A percentile compares a stretch with the other conserved stretches of the same genome.
phyloP scores from a whole-genome alignment of 37 sponge, comb jelly and placozoan species.

The Ianthella basta region DNA sequence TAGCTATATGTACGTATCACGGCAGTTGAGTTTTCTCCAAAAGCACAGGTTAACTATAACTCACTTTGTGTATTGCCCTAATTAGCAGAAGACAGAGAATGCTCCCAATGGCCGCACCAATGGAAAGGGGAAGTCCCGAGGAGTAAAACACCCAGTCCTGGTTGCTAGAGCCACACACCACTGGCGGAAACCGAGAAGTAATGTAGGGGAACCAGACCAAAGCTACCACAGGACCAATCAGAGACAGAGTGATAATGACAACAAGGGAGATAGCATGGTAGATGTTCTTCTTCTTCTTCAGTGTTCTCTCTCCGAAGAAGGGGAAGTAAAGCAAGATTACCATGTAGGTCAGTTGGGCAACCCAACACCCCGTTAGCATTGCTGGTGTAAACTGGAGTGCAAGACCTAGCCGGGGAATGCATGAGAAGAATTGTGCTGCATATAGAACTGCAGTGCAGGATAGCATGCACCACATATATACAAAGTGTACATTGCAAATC shows the following conservation, averaged over 20 bases:
- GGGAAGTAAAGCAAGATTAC: too few species aligned
- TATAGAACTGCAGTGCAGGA: too few species aligned
- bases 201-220: neutral
- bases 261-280: neutral
- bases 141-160: slow-evolving; percentile 5
- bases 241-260: neutral
- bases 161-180: neutral
- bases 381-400: too few species aligned
- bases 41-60: neutral
- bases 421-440: too few species aligned
- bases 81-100: neutral
- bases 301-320: neutral
- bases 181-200: neutral
- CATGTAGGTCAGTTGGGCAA: too few species aligned
- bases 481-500: too few species aligned
- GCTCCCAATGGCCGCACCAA: neutral
- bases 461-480: too few species aligned
- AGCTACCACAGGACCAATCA: slow-evolving; percentile 27
- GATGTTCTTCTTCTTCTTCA: neutral
- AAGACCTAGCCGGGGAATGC: too few species aligned
- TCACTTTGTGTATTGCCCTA: slow-evolving; percentile 6
- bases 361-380: too few species aligned
- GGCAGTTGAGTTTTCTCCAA: too few species aligned
- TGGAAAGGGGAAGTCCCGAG: neutral
- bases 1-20: too few species aligned